phyloP scores from a whole-genome alignment of 2,113 vertebrate species.

The Clupea harengus region DNA sequence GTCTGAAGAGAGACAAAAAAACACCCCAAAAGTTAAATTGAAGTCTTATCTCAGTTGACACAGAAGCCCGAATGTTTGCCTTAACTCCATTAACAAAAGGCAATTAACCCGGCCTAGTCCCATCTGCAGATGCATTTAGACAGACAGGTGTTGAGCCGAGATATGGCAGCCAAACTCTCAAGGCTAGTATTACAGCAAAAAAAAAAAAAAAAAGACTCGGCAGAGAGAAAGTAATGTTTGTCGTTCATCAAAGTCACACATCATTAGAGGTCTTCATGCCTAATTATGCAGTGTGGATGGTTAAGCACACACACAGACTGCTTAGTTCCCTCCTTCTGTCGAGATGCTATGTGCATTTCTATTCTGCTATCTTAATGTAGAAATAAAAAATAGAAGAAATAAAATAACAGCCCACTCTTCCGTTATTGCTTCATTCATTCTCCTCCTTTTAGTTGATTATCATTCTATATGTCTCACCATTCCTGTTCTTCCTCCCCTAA shows the following conservation, averaged over 20 bases:
- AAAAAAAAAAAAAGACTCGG: not conserved
- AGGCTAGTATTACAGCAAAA: constrained; percentile 32
- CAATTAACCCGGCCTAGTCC: not conserved
- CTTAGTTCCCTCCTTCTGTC: not conserved
- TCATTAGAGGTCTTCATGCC: constrained; percentile 57
- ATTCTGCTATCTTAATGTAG: not conserved
- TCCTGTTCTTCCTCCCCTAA: too few relatives aligned
- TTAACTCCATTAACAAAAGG: not conserved
- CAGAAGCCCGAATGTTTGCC: not conserved
- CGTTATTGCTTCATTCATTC: not conserved
- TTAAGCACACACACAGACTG: constrained; percentile 28
- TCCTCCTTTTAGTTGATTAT: not conserved
- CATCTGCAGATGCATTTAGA: not conserved
- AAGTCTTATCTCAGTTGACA: constrained; percentile 4
- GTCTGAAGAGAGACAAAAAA: not conserved
- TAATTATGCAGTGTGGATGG: constrained; percentile 52
- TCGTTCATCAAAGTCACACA: constrained; percentile 56
- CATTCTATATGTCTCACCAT: not conserved
- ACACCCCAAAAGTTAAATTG: not conserved
- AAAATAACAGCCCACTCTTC: not conserved
- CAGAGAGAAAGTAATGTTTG: constrained; percentile 45
- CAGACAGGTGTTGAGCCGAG: not conserved
- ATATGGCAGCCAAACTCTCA: not conserved
- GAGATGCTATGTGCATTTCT: not conserved
- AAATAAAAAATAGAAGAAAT: too few relatives aligned